Evolutionary conservation across 1,140 invertebrate genomes (phyloP), one percentile per base, ranked within the genome.

Genomic region (Heterodera schachtii): DNA sequence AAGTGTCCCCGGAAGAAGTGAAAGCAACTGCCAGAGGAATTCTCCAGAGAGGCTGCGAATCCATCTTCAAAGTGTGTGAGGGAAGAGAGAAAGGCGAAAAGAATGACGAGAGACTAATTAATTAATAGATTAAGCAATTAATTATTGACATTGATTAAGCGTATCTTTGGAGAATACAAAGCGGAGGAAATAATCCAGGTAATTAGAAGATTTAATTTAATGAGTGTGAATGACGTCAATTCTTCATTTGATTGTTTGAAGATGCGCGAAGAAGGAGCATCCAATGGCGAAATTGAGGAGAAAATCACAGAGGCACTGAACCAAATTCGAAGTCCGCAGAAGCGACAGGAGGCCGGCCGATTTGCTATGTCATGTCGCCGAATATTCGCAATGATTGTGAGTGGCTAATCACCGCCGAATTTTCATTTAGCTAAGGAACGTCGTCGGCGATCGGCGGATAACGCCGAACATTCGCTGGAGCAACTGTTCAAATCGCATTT

Each of bases 401-500:
- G 3, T 11, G 46, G 46, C 31, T 47, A 47, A 57, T 69, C 31
- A 31, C 9, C 19, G 9, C 21, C 13, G 7, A 46, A 75, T 73
- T 11, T 21, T 9, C n/a, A 79, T 80, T 52, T 49, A 70, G 16
- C 69, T 41, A 21, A 64, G 66, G 46, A 84, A 44, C 73, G 81
- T 7, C 52, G 73, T 11, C 52, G 66, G 11, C 46, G 82, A 13
- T 13, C 52, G 7, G 77, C 44, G 44, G 21, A 44, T 16, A 3
- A 31, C 4, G 76, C 64, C 9, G 60, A 84, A 43, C 66, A 83
- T 44, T 74, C 41, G 8, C 67, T 86, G n/a, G 85, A 86, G n/a
- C 80, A 86, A 8, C 84, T 73, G 52, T 70, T 86, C 41, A 57
- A 74, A 46, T 74, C 69, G 43, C 76, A 86, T 78, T 73, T 86